Percentiles rank a stretch among this genome's conserved stretches.
phyloP scores from a whole-genome alignment of 2,888 invertebrate genomes.

The Platerodrilus igneus region DNA sequence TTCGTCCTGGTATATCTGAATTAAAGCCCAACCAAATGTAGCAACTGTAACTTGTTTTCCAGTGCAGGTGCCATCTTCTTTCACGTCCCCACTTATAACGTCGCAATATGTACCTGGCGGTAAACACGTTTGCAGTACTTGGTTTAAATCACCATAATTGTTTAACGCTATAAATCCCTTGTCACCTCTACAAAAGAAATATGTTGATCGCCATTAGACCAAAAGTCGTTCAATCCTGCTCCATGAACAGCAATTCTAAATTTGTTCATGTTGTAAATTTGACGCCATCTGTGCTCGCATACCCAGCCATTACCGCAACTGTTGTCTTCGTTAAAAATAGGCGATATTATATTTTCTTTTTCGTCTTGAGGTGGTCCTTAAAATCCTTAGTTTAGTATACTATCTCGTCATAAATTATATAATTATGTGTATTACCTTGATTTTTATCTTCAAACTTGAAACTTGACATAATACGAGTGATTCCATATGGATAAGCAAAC shows the following conservation, averaged over 20 bases:
- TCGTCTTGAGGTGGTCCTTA: slow-evolving; percentile 68
- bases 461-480: slow-evolving; percentile 81
- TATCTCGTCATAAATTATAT: background rate
- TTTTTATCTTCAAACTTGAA: slow-evolving; percentile 63
- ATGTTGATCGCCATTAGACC: slow-evolving; percentile 77
- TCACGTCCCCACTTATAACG: slow-evolving; percentile 66
- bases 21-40: slow-evolving; percentile 54
- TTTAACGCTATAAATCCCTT: slow-evolving; percentile 72
- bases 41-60: slow-evolving; percentile 62
- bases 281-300: slow-evolving; percentile 82
- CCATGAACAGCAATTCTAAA: slow-evolving; percentile 67
- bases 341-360: slow-evolving; percentile 59
- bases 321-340: slow-evolving; percentile 60
- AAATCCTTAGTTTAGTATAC: slow-evolving; percentile 47
- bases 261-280: slow-evolving; percentile 72
- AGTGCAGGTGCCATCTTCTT: slow-evolving; percentile 55
- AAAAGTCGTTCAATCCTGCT: slow-evolving; percentile 63
- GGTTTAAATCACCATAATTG: slow-evolving; percentile 57
- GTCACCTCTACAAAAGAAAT: slow-evolving; percentile 78
- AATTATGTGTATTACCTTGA: slow-evolving; percentile 36
- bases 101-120: slow-evolving; percentile 80
- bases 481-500: slow-evolving; percentile 79
- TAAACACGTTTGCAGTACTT: slow-evolving; percentile 62
- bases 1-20: slow-evolving; percentile 52
- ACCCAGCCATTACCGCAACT: slow-evolving; percentile 72